Base-by-base conservation (phyloP, 2,797 vertebrate species). In the Platyrinchus mystaceus region DNA sequence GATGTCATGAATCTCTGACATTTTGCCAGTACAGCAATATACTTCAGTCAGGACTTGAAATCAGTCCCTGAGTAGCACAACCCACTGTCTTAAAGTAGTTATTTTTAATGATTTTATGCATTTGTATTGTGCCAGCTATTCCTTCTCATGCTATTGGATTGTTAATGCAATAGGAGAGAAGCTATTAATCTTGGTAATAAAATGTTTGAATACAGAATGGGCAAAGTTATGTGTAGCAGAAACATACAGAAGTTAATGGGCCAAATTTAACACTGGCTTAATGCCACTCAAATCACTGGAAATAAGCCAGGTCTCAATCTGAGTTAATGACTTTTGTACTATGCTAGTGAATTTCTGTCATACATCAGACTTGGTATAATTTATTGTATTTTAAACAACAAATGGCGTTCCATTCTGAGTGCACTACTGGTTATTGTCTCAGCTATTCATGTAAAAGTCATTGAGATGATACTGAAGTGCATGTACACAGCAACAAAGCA, bases 161-260 rank as follows among this genome's bases (percentile, higher is more conserved):
- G 63, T 90, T 94, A 95, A 95, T 90, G 55, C 32, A 82, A 67
- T 28, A 70, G 30, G 47, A 93, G 63, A 92, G 63, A 89, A 41
- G 27, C 14, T 84, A 84, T 95, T 91, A 87, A 95, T 95, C 91
- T 90, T 63, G 24, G 73, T 89, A 93, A 94, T 94, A 89, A 90
- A 95, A 82, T 77, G 63, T 87, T 89, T 76, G 56, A 93, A 76
- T 79, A 69, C n/a, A 86, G 50, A 94, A 79, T 53, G 43, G 81
- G 86, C 74, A 84, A 88, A 95, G 66, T 79, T 67, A 67, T 5
- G 6, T 5, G 3, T 60, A 89, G 59, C 52, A 94, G 70, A 93
- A 87, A 74, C 53, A 68, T 70, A 53, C 4, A 94, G 82, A 92
- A 92, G 60, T 90, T 90, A 94, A 93, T 80, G 88, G 90, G 12